Evolutionary conservation across 1,140 invertebrate species (phyloP), one percentile per base, ranked within the genome.

Genomic region (Acromyrmex heyeri): DNA sequence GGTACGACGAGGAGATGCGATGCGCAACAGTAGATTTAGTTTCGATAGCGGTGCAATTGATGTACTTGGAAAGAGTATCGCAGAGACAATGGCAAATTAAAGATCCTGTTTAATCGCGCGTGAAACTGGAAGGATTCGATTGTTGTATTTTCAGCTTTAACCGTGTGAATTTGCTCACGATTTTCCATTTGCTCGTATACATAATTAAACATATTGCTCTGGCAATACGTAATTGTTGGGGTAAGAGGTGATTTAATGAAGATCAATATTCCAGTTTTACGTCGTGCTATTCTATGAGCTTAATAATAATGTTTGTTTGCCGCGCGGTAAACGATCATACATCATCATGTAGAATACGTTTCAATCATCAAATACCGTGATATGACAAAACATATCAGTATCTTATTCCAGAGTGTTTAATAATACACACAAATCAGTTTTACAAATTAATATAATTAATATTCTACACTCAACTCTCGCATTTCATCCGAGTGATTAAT

Each of bases 261-360:
- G 78, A 57, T 70, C 65, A 81, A 70, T 81, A 81, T 81, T 81
- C 50, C 64, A 70, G 21, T 59, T 81, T 81, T 57, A 57, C 48
- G 4, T 57, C 21, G n/a, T 21, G 27, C 62, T 21, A 81, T 55
- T 70, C 30, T 44, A 59, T 7, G 21, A 18, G 44, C 24, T 79
- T 44, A 81, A 69, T 81, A 57, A 57, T 57, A 67, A 70, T 44
- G 78, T 81, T 81, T 70, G 18, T 70, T 44, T 55, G 24, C 7
- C 77, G 30, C 50, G n/a, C 14, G 64, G 16, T 24, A 57, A 70
- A 81, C 64, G 50, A 81, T 81, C 16, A 34, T 57, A 57, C 65
- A 57, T 69, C 64, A 81, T 70, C 65, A 12, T 34, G 27, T 50
- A 27, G 34, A 70, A 50, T 18, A 48, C 24, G 18, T 75, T 72